A percentile compares a stretch with the other conserved stretches of the same genome.
phyloP scores from a whole-genome alignment of 2,113 vertebrate species.

The Rostratula benghalensis region DNA sequence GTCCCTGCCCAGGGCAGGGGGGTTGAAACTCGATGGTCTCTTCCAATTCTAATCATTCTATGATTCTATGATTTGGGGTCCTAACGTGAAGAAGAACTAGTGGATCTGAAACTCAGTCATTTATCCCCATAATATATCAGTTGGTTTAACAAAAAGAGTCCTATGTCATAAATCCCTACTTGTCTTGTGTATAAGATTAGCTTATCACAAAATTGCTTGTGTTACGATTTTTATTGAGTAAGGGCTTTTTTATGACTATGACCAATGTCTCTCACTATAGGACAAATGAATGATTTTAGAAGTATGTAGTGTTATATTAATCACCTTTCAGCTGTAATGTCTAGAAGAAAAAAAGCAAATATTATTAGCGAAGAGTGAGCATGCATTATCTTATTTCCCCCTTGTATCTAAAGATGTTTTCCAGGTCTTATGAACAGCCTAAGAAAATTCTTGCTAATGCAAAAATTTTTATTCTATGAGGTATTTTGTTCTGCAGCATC shows the following conservation, averaged over 20 bases:
- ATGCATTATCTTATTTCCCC: background rate
- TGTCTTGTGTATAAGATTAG: background rate
- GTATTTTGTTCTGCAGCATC: constrained; percentile 22
- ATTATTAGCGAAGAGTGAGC: background rate
- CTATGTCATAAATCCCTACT: background rate
- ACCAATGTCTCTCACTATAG: background rate
- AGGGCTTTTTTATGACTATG: background rate
- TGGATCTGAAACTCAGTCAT: background rate
- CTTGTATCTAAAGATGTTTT: background rate
- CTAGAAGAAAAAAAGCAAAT: background rate
- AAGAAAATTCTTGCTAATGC: background rate
- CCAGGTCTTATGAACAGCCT: background rate
- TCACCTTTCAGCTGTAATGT: background rate
- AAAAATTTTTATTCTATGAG: constrained; percentile 43
- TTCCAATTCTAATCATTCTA: too few species aligned
- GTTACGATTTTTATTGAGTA: background rate
- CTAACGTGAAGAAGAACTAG: background rate
- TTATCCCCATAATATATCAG: background rate
- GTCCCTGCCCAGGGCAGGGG: too few species aligned
- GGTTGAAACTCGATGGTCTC: too few species aligned
- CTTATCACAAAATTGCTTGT: background rate
- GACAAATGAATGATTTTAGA: background rate
- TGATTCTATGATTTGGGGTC: background rate
- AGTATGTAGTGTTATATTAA: background rate
- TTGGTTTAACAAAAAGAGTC: background rate